Conservation (phyloP, 2,888 invertebrate species). For the Frankliniella intonsa region DNA sequence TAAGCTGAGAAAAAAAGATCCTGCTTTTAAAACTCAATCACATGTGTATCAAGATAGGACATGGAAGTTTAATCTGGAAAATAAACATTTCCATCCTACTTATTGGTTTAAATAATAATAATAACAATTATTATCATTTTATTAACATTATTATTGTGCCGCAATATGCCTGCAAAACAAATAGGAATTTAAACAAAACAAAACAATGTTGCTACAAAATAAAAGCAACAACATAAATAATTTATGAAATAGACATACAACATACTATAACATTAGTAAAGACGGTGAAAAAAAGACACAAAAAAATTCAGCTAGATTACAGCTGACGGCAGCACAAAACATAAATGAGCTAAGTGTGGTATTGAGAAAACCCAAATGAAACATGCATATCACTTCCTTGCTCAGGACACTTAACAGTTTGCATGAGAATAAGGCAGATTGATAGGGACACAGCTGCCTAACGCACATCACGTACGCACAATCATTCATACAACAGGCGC, state of each 20-base stretch:
- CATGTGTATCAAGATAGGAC: neutral
- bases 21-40: constrained; percentile 17
- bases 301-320: neutral
- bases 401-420: neutral
- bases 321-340: neutral
- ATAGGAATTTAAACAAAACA: constrained; percentile 5
- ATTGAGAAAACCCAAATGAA: neutral
- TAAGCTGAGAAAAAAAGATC: neutral
- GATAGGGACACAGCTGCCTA: constrained; percentile 9
- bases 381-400: neutral
- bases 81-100: neutral
- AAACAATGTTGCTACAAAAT: constrained; percentile 5
- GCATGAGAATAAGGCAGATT: neutral
- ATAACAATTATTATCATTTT: neutral
- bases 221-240: constrained; percentile 19
- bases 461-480: constrained; percentile 2
- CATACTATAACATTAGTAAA: constrained; percentile 25
- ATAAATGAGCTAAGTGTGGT: neutral
- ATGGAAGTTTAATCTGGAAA: constrained; percentile 19
- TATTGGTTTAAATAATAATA: neutral
- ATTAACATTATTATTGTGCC: constrained; percentile 17
- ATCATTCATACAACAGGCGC: constrained; percentile 12
- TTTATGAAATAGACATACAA: constrained; percentile 21
- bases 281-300: neutral
- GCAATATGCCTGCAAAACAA: neutral